Conservation (phyloP, 2,888 invertebrate species). For the Adelphocoris suturalis region DNA sequence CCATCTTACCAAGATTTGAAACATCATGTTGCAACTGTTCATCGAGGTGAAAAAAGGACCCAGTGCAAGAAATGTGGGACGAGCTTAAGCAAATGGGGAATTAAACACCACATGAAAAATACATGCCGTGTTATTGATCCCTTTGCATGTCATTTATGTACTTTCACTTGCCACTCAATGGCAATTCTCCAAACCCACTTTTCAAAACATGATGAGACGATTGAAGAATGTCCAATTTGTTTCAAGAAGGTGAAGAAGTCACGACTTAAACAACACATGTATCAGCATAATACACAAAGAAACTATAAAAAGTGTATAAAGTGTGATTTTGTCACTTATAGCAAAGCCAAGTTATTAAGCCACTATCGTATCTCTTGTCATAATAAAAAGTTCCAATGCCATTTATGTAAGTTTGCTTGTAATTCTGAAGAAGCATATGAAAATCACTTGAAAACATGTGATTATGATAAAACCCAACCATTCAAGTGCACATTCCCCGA, state of each 20-base stretch:
- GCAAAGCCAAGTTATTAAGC: background rate
- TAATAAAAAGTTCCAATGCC: background rate
- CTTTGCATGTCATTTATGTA: conserved; percentile 10
- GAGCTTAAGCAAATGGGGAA: background rate
- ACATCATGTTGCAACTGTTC: conserved; percentile 34
- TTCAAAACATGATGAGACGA: background rate
- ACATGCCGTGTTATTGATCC: background rate
- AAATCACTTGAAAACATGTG: background rate
- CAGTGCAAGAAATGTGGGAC: conserved; percentile 4
- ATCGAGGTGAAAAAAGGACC: background rate
- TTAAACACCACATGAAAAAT: background rate
- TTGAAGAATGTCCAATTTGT: background rate
- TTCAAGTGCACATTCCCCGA: background rate
- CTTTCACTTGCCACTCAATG: background rate
- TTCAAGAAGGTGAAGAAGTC: background rate
- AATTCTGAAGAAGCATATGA: background rate
- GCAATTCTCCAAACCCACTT: background rate
- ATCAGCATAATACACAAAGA: background rate
- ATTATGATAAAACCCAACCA: too few species aligned
- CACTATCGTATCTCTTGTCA: background rate
- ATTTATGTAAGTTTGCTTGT: background rate
- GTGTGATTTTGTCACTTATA: background rate
- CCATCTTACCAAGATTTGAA: background rate
- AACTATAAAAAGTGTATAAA: background rate
- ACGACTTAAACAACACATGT: background rate